phyloP scores from a whole-genome alignment of 2,797 vertebrate genomes.

The Paguma larvata region DNA sequence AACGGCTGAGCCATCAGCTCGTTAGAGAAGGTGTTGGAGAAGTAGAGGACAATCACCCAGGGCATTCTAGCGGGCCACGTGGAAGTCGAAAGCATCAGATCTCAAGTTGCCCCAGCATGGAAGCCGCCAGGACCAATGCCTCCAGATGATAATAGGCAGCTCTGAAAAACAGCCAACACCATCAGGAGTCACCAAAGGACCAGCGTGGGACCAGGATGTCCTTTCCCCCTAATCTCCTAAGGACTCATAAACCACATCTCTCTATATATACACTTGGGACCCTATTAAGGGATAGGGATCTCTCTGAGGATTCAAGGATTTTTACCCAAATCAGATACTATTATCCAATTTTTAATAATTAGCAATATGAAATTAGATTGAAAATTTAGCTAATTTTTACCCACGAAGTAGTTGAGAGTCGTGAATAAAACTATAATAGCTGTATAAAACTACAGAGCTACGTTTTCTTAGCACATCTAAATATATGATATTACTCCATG shows the following conservation, averaged over 20 bases:
- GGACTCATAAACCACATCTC: neutral
- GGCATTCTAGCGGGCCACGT: neutral
- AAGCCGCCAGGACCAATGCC: neutral
- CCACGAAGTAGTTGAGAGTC: neutral
- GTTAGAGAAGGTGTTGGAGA: neutral
- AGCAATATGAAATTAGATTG: neutral
- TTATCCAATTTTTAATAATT: neutral
- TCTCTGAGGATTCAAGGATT: neutral
- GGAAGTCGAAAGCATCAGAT: neutral
- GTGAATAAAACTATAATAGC: neutral
- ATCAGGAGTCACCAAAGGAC: neutral
- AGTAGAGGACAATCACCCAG: neutral
- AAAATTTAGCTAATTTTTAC: conserved; percentile 17
- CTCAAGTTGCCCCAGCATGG: neutral
- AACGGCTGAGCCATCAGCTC: neutral
- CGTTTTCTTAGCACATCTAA: neutral
- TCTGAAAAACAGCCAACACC: neutral
- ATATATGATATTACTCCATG: neutral
- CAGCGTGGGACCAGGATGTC: neutral
- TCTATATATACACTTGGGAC: neutral
- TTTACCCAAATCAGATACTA: neutral
- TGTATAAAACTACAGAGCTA: neutral
- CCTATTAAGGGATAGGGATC: neutral
- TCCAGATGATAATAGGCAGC: neutral
- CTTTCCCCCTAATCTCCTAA: neutral